These are phyloP conservation scores for Heliconius charithonia DNA, from an alignment of 2,888 invertebrate genomes.

Conservation along the genomic window DNA sequence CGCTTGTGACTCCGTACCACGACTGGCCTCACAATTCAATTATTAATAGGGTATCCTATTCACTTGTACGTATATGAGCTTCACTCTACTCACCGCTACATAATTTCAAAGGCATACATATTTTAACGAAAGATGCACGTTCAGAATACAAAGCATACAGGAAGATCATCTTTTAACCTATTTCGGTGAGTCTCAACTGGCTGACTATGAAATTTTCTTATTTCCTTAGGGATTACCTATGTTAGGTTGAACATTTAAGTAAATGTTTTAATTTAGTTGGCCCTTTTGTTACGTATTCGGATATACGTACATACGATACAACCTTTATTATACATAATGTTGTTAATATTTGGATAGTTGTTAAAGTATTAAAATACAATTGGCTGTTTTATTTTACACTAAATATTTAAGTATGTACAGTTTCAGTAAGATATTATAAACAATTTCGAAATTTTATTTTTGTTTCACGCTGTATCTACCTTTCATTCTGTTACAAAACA, in stretches of 20 bases:
- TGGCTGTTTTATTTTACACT: neutral
- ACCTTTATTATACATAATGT: neutral
- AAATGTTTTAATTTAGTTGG: constrained; percentile 27
- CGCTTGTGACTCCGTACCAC: too few relatives aligned
- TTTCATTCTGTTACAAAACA: too few relatives aligned
- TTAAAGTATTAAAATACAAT: neutral
- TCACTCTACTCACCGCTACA: neutral
- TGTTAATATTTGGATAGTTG: neutral
- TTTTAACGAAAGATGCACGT: constrained; percentile 26
- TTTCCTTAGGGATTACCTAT: constrained; percentile 64
- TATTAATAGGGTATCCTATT: neutral
- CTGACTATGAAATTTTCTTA: constrained; percentile 59
- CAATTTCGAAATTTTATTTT: too few relatives aligned
- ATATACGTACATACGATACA: neutral
- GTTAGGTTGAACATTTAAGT: constrained; percentile 29
- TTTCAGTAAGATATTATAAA: neutral
- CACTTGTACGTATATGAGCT: neutral
- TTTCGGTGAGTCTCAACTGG: constrained; percentile 44
- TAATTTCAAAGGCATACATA: constrained; percentile 27
- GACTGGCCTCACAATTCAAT: neutral
- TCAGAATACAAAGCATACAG: constrained; percentile 11
- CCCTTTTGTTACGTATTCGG: neutral
- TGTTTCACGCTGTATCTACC: too few relatives aligned
- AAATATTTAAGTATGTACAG: neutral
- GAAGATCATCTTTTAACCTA: constrained; percentile 41